These are phyloP conservation scores for Chaetorhynchus papuensis DNA, from an alignment of 2,113 vertebrate genomes.

Conservation along the genomic window DNA sequence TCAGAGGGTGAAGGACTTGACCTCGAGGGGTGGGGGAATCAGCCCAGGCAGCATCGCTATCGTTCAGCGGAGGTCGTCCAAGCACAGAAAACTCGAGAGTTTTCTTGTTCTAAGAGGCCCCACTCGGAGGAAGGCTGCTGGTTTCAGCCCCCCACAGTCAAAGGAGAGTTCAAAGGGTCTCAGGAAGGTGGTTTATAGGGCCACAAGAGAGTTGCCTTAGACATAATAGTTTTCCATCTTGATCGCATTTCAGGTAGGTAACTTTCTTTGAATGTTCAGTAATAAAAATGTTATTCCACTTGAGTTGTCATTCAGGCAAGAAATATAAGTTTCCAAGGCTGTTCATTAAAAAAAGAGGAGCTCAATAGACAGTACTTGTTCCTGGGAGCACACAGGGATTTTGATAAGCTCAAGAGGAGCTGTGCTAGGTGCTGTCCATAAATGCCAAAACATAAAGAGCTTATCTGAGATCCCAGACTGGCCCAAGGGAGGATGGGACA, in stretches of 20 bases:
- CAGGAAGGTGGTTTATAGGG: not conserved
- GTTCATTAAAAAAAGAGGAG: not conserved
- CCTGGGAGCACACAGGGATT: not conserved
- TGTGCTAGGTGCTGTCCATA: not conserved
- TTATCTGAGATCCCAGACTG: not conserved
- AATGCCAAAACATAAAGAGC: not conserved
- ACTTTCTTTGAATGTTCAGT: not conserved
- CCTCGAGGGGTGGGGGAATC: not conserved
- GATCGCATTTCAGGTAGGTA: not conserved
- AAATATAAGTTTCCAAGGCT: not conserved
- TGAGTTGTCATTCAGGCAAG: not conserved
- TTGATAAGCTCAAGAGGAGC: not conserved
- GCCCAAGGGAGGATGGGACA: not conserved
- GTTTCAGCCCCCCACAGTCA: not conserved
- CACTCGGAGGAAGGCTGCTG: not conserved
- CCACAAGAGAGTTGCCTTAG: not conserved
- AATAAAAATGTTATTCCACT: not conserved
- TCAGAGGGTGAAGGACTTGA: not conserved
- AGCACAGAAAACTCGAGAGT: not conserved
- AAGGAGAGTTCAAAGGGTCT: not conserved
- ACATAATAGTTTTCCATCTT: not conserved
- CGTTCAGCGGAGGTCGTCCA: fast-evolving
- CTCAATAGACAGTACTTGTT: not conserved
- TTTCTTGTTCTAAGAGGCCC: not conserved
- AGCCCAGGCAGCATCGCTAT: fast-evolving